Percentiles rank a stretch among this genome's conserved stretches.
Evolutionary conservation across 2,888 invertebrate species (phyloP).

Genomic region (Apamea anceps): DNA sequence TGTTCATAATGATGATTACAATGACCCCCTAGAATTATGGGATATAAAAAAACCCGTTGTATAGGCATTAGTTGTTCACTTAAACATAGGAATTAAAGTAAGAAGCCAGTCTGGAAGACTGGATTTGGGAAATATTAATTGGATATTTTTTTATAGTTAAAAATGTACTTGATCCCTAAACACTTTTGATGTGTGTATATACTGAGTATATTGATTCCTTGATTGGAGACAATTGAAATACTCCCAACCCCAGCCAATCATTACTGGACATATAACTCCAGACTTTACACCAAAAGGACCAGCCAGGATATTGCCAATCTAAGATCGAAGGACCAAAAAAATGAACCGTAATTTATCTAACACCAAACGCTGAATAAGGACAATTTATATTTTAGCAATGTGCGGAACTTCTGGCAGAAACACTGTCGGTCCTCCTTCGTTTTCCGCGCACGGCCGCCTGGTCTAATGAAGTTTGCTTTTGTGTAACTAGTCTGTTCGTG

Average conservation of each 20-base stretch:
- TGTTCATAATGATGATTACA: no score
- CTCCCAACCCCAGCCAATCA: neutral
- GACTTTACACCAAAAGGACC: constrained; percentile 24
- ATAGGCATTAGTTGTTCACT: no score
- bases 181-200: no score
- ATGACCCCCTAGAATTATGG: no score
- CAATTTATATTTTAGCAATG: constrained; percentile 58
- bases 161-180: no score
- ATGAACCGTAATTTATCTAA: constrained; percentile 43
- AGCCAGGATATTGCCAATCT: constrained; percentile 34
- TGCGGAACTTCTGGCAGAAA: constrained; percentile 43
- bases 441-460: constrained; percentile 62
- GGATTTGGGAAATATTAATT: neutral
- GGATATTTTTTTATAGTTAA: no score
- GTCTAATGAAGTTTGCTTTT: constrained; percentile 67
- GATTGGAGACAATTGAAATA: constrained; percentile 19
- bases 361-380: constrained; percentile 51
- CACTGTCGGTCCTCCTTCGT: constrained; percentile 47
- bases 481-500: constrained; percentile 49
- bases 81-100: no score
- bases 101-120: no score
- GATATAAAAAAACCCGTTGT: no score
- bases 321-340: constrained; percentile 24
- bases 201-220: neutral
- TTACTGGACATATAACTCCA: neutral